Conservation (phyloP, 35 echinoderm and acorn worm species). For the Heliocidaris erythrogramma region DNA sequence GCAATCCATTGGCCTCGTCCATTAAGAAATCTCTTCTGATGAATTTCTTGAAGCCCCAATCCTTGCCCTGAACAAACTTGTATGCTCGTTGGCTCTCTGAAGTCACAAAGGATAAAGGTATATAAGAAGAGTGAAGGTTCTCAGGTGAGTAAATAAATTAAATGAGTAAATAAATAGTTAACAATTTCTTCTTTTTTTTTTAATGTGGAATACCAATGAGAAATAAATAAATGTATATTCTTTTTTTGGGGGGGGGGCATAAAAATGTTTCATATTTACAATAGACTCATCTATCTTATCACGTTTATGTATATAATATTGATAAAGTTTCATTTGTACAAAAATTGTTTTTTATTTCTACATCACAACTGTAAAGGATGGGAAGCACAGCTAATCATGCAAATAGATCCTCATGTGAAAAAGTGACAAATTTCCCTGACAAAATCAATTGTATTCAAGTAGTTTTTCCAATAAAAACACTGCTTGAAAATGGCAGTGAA, state of each 20-base stretch:
- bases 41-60: conserved; percentile 99
- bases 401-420: neutral
- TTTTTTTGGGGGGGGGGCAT: too few relatives aligned
- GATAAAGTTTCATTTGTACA: too few relatives aligned
- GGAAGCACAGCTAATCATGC: neutral
- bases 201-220: too few relatives aligned
- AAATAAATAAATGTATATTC: too few relatives aligned
- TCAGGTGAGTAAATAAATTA: too few relatives aligned
- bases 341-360: too few relatives aligned
- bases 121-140: neutral
- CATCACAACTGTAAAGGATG: neutral
- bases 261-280: too few relatives aligned
- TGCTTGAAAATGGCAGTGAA: neutral
- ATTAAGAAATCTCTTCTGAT: conserved; percentile 96
- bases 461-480: neutral
- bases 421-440: neutral
- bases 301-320: too few relatives aligned
- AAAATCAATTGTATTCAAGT: neutral
- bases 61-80: conserved; percentile 99
- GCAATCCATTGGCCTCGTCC: conserved; percentile 97
- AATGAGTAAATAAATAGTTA: too few relatives aligned
- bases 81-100: conserved; percentile 97
- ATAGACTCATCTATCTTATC: too few relatives aligned
- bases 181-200: too few relatives aligned
- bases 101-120: conserved; percentile 21